Percentiles rank a stretch among this genome's conserved stretches.
These are phyloP conservation scores for Nomada flava DNA, from an alignment of 2,888 invertebrate genomes.

Conservation along the genomic window DNA sequence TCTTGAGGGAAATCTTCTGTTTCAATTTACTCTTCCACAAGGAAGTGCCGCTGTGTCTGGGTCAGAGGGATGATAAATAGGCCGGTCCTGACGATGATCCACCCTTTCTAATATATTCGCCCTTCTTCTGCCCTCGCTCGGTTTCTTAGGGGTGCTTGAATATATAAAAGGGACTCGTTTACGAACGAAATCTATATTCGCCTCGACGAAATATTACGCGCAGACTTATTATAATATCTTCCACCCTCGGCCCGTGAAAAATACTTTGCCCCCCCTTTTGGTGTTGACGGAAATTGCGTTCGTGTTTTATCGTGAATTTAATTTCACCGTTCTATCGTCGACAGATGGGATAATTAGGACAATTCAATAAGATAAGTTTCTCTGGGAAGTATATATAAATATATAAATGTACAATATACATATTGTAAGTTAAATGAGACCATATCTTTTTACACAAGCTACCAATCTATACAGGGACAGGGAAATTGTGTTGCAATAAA, in stretches of 20 bases:
- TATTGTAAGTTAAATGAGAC: constrained; percentile 1
- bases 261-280: not conserved
- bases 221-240: not conserved
- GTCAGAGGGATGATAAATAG: constrained; percentile 23
- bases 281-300: not conserved
- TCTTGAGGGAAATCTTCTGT: constrained; percentile 9
- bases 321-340: constrained; percentile 17
- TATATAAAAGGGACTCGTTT: constrained; percentile 1
- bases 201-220: constrained; percentile 7
- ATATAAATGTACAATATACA: too few species aligned
- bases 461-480: not conserved
- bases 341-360: constrained; percentile 23
- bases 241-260: not conserved
- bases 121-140: not conserved
- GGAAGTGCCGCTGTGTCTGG: not conserved
- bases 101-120: constrained; percentile 5
- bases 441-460: not conserved
- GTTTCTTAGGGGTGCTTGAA: not conserved
- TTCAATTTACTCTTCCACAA: not conserved
- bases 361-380: constrained; percentile 28
- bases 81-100: not conserved
- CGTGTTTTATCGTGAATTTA: constrained; percentile 27
- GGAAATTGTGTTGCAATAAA: constrained; percentile 18
- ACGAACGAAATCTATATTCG: not conserved
- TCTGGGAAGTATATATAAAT: not conserved